These are phyloP conservation scores for Gerosis bhagava DNA, from an alignment of 2,888 invertebrate genomes.

Conservation along the genomic window DNA sequence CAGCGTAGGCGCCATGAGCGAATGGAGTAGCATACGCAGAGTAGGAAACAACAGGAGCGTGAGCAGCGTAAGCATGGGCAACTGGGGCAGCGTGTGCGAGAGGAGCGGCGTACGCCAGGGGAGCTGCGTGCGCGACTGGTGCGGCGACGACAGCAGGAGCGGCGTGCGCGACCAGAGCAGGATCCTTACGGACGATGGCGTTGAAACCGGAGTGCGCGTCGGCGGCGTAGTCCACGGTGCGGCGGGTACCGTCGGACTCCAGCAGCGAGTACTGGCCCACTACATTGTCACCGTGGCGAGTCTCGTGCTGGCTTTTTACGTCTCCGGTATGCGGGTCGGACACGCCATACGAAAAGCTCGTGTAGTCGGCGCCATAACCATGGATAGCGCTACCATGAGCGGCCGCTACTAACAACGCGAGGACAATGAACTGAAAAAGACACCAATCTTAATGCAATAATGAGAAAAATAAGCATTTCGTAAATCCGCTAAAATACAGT, in stretches of 20 bases:
- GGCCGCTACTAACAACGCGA: slow-evolving; percentile 23
- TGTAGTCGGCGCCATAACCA: slow-evolving; percentile 67
- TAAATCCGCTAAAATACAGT: too few relatives aligned
- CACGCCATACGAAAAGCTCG: slow-evolving; percentile 73
- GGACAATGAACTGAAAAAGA: slow-evolving; percentile 14
- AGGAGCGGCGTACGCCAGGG: slow-evolving; percentile 37
- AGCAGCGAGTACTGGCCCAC: slow-evolving; percentile 77
- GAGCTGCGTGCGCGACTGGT: slow-evolving; percentile 44
- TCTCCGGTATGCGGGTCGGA: slow-evolving; percentile 76
- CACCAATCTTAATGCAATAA: too few relatives aligned
- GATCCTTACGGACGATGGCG: slow-evolving; percentile 78
- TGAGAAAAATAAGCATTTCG: too few relatives aligned
- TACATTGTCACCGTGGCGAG: slow-evolving; percentile 84
- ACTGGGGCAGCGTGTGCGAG: slow-evolving; percentile 35
- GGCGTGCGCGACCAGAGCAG: slow-evolving; percentile 41
- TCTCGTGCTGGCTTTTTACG: slow-evolving; percentile 83
- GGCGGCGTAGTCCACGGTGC: slow-evolving; percentile 83
- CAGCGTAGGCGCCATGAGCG: slow-evolving; percentile 23
- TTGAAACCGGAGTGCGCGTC: slow-evolving; percentile 79
- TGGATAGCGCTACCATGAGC: slow-evolving; percentile 61
- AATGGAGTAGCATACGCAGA: slow-evolving; percentile 21
- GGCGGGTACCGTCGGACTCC: slow-evolving; percentile 83
- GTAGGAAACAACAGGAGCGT: slow-evolving; percentile 61
- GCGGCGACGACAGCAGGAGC: slow-evolving; percentile 44
- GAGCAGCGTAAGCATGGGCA: slow-evolving; percentile 33